phyloP scores from a whole-genome alignment of 2,113 vertebrate genomes.

The Nycticebus coucang region DNA sequence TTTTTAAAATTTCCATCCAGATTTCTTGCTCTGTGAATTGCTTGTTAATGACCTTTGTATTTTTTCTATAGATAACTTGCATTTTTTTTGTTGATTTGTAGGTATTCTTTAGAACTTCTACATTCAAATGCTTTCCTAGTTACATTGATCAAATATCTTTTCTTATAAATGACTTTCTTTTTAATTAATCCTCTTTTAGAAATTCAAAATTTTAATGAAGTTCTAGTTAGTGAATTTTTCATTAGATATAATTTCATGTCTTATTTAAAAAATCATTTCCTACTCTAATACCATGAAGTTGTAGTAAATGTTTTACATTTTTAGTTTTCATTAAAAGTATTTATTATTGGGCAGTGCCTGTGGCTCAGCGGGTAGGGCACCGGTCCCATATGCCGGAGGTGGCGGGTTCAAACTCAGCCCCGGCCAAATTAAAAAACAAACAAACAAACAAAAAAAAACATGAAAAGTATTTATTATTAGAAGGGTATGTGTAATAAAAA shows the following conservation, averaged over 20 bases:
- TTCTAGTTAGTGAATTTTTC: not conserved
- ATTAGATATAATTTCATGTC: not conserved
- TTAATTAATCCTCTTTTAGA: not conserved
- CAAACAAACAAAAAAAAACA: no score
- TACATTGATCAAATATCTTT: not conserved
- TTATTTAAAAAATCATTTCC: constrained; percentile 25
- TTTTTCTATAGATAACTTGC: not conserved
- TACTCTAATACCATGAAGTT: not conserved
- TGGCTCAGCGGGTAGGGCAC: no score
- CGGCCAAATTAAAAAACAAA: no score
- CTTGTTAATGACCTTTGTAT: not conserved
- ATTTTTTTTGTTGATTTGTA: not conserved
- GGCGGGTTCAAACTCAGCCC: no score
- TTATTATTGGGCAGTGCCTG: no score
- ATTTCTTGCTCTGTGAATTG: not conserved
- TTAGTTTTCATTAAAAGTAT: not conserved
- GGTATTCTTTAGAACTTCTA: not conserved
- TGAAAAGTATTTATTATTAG: not conserved
- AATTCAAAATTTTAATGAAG: not conserved
- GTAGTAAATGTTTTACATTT: not conserved
- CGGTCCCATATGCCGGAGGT: no score
- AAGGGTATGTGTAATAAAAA: not conserved
- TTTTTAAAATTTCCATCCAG: not conserved
- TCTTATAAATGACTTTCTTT: not conserved
- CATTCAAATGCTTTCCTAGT: not conserved